Conservation (phyloP, 1,140 invertebrate species). For the Zaprionus tsacasi region DNA sequence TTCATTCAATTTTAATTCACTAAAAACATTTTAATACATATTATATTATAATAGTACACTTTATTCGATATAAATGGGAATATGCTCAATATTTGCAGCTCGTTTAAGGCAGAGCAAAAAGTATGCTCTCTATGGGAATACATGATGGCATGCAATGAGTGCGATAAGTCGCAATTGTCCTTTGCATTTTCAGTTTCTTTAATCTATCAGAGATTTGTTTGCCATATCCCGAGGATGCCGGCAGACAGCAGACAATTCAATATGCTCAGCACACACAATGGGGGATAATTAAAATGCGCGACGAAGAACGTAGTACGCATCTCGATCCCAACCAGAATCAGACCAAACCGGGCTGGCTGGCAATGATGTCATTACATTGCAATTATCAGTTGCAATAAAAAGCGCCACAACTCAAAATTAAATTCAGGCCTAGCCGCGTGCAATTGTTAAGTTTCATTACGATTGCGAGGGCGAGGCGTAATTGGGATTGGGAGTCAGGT, state of each 20-base stretch:
- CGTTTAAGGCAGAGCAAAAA: too few species aligned
- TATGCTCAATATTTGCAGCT: too few species aligned
- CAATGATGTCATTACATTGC: constrained; percentile 76
- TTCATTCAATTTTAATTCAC: too few species aligned
- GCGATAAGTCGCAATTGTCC: constrained; percentile 10
- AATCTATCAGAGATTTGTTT: constrained; percentile 40
- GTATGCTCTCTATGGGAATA: neutral
- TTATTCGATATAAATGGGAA: neutral
- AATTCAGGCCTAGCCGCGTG: constrained; percentile 65
- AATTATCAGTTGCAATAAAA: constrained; percentile 79
- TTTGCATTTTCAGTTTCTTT: constrained; percentile 14
- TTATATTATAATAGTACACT: too few species aligned
- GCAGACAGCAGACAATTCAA: constrained; percentile 22
- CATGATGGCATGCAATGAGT: constrained; percentile 4
- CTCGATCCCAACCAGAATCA: constrained; percentile 27
- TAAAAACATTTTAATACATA: too few species aligned
- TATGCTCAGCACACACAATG: constrained; percentile 37
- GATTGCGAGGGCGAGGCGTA: neutral
- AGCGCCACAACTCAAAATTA: constrained; percentile 74
- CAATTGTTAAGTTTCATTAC: constrained; percentile 80
- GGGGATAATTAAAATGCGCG: constrained; percentile 75
- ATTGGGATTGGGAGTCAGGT: neutral
- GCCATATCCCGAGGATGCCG: constrained; percentile 1
- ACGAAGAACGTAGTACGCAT: neutral
- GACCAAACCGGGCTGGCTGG: constrained; percentile 19